These are phyloP conservation scores for Psilopogon haemacephalus DNA, from an alignment of 2,113 vertebrate species.

Conservation along the genomic window DNA sequence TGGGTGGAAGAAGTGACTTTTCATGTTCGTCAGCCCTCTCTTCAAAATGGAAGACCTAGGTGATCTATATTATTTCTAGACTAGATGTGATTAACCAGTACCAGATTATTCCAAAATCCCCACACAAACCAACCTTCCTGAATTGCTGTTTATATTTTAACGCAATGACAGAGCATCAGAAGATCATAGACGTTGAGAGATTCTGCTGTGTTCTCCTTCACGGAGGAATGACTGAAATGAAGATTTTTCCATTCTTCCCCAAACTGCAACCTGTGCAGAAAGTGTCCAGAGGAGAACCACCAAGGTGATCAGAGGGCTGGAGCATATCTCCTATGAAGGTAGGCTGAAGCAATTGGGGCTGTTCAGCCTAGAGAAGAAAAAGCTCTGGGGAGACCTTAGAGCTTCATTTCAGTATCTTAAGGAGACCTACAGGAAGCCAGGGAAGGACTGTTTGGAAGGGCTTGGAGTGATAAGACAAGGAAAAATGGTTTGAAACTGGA, in stretches of 20 bases:
- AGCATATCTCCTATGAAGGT: no score
- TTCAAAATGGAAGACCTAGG: neutral
- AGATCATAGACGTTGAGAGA: neutral
- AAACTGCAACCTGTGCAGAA: neutral
- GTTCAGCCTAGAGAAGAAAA: no score
- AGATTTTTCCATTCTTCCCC: constrained; percentile 23
- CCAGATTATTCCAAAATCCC: neutral
- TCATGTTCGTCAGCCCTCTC: neutral
- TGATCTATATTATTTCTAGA: neutral
- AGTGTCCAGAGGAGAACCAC: no score
- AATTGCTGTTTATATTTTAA: neutral
- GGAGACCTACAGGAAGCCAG: no score
- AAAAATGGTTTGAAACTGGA: no score
- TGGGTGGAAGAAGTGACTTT: neutral
- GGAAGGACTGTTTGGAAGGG: no score
- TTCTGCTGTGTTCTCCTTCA: constrained; percentile 38
- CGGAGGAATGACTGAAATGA: constrained; percentile 34
- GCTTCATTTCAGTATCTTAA: no score
- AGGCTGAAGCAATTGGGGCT: no score
- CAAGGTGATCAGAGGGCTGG: no score
- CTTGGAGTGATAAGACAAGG: no score
- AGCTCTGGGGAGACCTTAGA: no score
- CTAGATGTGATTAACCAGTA: neutral
- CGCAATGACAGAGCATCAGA: neutral
- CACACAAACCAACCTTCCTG: neutral